Evolutionary conservation across 2,888 invertebrate genomes (phyloP).

Genomic region (Toxonevra muliebris): DNA sequence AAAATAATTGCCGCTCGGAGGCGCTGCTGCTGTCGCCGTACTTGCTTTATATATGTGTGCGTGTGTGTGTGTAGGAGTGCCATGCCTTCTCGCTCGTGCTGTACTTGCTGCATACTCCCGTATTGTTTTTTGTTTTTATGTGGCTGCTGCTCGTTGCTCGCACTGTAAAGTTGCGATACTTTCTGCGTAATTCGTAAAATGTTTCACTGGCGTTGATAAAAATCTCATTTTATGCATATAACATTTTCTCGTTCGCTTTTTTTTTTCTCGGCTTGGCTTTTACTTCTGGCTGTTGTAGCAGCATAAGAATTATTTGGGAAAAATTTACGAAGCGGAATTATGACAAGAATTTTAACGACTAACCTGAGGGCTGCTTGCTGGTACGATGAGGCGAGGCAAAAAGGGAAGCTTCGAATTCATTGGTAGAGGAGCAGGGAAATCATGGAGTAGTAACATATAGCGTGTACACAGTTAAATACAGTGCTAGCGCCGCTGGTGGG

Average conservation of each 20-base stretch:
- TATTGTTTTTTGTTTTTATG: not conserved
- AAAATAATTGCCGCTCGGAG: constrained; percentile 24
- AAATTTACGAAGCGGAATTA: constrained; percentile 14
- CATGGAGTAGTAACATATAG: no score
- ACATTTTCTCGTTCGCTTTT: no score
- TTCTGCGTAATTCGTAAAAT: not conserved
- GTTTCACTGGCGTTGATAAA: constrained; percentile 12
- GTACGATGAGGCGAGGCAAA: not conserved
- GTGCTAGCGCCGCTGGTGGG: not conserved
- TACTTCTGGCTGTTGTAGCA: no score
- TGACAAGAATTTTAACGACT: constrained; percentile 24
- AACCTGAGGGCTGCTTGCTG: not conserved
- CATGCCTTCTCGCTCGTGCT: no score
- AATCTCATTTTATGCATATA: constrained; percentile 25
- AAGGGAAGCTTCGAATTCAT: not conserved
- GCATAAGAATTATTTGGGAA: constrained; percentile 15
- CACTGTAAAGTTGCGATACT: not conserved
- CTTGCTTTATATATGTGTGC: not conserved
- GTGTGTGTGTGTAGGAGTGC: not conserved
- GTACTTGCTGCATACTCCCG: no score
- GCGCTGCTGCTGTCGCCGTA: not conserved
- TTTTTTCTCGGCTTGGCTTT: no score
- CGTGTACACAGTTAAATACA: no score
- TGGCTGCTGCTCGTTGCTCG: not conserved
- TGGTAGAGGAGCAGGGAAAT: not conserved